phyloP scores from a whole-genome alignment of 1,140 invertebrate species.

The Trissolcus basalis region DNA sequence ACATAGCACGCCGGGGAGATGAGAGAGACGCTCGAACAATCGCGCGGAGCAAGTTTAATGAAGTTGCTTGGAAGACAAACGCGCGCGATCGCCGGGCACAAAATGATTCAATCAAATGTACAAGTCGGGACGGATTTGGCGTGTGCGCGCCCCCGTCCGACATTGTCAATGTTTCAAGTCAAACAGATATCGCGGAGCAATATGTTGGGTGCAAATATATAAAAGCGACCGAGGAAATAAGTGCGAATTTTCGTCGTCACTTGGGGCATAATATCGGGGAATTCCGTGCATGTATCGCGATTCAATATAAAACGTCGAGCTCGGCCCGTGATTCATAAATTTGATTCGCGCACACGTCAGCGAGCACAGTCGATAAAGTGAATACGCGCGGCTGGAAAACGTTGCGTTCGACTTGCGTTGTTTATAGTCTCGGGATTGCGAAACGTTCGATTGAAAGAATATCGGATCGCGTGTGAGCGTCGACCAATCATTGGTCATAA shows the following conservation, averaged over 20 bases:
- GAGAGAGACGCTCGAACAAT: too few species aligned
- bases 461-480: conserved; percentile 11
- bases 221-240: conserved; percentile 15
- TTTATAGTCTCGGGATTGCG: too few species aligned
- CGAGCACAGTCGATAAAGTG: conserved; percentile 37
- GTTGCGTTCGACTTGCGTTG: too few species aligned
- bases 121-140: not conserved
- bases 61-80: conserved; percentile 8
- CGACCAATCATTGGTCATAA: conserved; percentile 39
- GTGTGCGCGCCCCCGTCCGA: conserved; percentile 2
- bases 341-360: conserved; percentile 38
- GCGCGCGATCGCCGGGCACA: too few species aligned
- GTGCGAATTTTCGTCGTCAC: conserved; percentile 6
- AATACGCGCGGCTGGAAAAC: conserved; percentile 9
- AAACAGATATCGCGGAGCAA: conserved; percentile 24
- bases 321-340: conserved; percentile 38
- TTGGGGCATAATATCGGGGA: conserved; percentile 6
- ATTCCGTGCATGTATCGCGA: conserved; percentile 8
- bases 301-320: conserved; percentile 31
- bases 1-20: too few species aligned
- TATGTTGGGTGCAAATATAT: conserved; percentile 17
- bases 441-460: conserved; percentile 26
- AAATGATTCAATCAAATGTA: conserved; percentile 3
- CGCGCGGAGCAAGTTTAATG: conserved; percentile 15
- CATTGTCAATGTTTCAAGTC: conserved; percentile 35